phyloP scores from a whole-genome alignment of 2,797 vertebrate species.

The Pseudochirops corinnae region DNA sequence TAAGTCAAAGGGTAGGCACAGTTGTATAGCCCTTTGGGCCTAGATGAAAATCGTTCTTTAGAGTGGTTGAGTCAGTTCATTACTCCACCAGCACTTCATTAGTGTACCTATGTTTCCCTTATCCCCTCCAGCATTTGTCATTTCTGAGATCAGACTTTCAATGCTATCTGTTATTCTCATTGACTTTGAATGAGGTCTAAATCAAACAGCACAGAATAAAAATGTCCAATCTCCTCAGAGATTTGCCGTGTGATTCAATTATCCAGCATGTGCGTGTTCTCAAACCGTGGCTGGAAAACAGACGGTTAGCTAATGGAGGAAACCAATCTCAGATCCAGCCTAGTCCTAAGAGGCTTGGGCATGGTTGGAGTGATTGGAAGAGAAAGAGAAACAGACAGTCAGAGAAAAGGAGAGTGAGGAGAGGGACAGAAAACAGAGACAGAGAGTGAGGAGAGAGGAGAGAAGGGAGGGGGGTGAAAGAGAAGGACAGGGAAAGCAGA shows the following conservation, averaged over 20 bases:
- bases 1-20: neutral
- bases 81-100: neutral
- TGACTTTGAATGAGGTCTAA: constrained; percentile 47
- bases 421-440: neutral
- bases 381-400: too few species aligned
- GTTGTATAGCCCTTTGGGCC: neutral
- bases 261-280: neutral
- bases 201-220: constrained; percentile 12
- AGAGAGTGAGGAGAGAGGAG: too few species aligned
- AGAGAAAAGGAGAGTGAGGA: too few species aligned
- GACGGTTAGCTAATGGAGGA: neutral
- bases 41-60: neutral
- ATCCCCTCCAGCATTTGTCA: neutral
- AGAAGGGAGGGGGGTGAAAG: neutral
- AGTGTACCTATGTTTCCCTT: neutral
- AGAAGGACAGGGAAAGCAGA: too few species aligned
- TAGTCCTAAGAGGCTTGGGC: neutral
- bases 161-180: constrained; percentile 56
- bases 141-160: neutral
- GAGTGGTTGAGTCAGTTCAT: neutral
- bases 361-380: neutral
- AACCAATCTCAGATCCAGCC: neutral
- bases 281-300: neutral
- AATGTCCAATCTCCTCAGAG: constrained; percentile 3
- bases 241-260: neutral